These are phyloP conservation scores for Dipodomys spectabilis DNA, from an alignment of 2,113 vertebrate genomes.

Conservation along the genomic window DNA sequence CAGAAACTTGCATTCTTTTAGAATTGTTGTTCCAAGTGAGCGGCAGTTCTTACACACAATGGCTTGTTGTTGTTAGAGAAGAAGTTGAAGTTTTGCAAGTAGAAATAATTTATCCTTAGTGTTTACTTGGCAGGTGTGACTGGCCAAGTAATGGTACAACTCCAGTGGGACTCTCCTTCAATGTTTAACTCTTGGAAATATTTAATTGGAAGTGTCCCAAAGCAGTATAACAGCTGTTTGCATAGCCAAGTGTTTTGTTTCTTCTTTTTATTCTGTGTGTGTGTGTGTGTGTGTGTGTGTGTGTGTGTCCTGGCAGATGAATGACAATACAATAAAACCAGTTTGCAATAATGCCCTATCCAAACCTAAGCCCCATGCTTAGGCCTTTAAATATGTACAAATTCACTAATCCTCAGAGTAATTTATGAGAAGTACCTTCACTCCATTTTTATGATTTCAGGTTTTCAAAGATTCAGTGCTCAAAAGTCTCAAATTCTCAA, in stretches of 20 bases:
- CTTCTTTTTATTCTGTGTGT: too few relatives aligned
- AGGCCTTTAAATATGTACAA: background rate
- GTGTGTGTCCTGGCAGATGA: background rate
- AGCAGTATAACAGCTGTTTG: constrained; percentile 22
- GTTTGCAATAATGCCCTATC: background rate
- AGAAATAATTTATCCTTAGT: constrained; percentile 9
- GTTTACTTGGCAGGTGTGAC: background rate
- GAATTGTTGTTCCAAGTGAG: background rate
- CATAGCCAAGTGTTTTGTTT: background rate
- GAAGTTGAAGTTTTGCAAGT: constrained; percentile 18
- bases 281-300: too few relatives aligned
- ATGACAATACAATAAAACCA: constrained; percentile 32
- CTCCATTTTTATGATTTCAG: constrained; percentile 12
- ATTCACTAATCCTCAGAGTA: constrained; percentile 13
- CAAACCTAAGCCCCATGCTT: background rate
- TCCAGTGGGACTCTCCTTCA: background rate
- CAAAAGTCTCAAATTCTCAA: background rate
- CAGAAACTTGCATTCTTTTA: constrained; percentile 3
- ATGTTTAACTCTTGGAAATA: background rate
- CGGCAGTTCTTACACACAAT: background rate
- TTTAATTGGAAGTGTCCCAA: background rate
- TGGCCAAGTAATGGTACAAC: background rate
- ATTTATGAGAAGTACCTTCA: background rate
- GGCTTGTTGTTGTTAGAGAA: background rate
- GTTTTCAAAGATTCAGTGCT: background rate